phyloP scores from a whole-genome alignment of 2,888 invertebrate species.

The Campaea margaritaria region DNA sequence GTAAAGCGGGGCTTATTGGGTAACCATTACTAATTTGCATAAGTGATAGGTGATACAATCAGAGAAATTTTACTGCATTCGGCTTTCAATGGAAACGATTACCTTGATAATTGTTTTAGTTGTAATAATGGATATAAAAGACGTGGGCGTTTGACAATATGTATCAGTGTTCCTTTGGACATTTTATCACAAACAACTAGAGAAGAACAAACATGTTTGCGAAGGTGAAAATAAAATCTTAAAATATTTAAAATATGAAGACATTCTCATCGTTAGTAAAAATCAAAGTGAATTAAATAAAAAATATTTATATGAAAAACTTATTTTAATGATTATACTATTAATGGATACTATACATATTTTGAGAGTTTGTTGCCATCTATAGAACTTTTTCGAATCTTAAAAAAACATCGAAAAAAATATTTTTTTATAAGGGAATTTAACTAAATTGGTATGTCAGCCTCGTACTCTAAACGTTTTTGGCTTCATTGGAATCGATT shows the following conservation, averaged over 20 bases:
- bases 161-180: conserved; percentile 48
- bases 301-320: too few species aligned
- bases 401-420: too few species aligned
- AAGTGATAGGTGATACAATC: conserved; percentile 41
- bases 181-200: conserved; percentile 37
- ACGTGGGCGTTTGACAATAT: conserved; percentile 37
- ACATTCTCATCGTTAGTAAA: too few species aligned
- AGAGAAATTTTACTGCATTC: conserved; percentile 37
- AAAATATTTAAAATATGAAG: not conserved
- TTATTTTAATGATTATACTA: too few species aligned
- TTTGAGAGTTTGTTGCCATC: too few species aligned
- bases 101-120: conserved; percentile 45
- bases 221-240: conserved; percentile 44
- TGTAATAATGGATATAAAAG: conserved; percentile 56
- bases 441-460: too few species aligned
- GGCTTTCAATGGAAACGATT: conserved; percentile 47
- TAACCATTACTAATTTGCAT: conserved; percentile 24
- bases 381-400: too few species aligned
- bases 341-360: too few species aligned
- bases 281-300: too few species aligned
- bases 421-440: too few species aligned
- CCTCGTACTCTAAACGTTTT: too few species aligned
- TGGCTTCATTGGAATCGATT: too few species aligned
- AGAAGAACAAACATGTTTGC: conserved; percentile 45
- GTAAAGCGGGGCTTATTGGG: conserved; percentile 13